Evolutionary conservation across 2,888 invertebrate species (phyloP), one percentile per base, ranked within the genome.

Genomic region (Agrochola lychnidis): DNA sequence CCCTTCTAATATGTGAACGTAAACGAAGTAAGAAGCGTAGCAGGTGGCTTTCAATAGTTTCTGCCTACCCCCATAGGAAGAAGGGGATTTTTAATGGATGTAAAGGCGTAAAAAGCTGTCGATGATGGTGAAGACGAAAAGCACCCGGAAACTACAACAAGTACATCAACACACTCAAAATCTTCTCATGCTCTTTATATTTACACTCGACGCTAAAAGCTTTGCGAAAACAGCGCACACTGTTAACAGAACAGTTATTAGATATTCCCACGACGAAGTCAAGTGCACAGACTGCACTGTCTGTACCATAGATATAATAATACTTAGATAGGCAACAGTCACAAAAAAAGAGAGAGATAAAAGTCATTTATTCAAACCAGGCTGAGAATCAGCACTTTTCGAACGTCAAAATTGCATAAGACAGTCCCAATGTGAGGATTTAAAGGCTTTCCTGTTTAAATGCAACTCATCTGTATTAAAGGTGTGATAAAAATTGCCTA

Each of bases 201-300:
- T 82, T 78, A 76, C 71, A 70, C 56, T 81, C 63, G 73, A 71
- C 66, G 76, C 63, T 76, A 66, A 83, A 83, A 78, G 68, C 79
- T 73, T 80, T 78, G 83, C 81, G 83, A 85, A 79, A 88, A 82
- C 81, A 70, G 81, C 66, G n/a, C 81, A 73, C 70, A 51, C 85
- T 82, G 88, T 89, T 82, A 84, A 77, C 71, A 73, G 69, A 76
- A 88, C 88, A 79, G 89, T 88, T 89, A 88, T 85, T 88, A 83
- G 75, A 83, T 82, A 83, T 88, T 88, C 88, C 76, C 88, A 88
- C 88, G 88, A 70, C 14, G 36, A 70, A 81, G 83, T 83, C 87
- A 84, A 87, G 84, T 84, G 87, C 84, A 84, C 63, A 76, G 71
- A 57, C 61, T 82, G 76, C 83, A 73, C 16, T 62, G 62, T 30